phyloP scores from a whole-genome alignment of 1,140 invertebrate genomes.

The Drosophila virilis region DNA sequence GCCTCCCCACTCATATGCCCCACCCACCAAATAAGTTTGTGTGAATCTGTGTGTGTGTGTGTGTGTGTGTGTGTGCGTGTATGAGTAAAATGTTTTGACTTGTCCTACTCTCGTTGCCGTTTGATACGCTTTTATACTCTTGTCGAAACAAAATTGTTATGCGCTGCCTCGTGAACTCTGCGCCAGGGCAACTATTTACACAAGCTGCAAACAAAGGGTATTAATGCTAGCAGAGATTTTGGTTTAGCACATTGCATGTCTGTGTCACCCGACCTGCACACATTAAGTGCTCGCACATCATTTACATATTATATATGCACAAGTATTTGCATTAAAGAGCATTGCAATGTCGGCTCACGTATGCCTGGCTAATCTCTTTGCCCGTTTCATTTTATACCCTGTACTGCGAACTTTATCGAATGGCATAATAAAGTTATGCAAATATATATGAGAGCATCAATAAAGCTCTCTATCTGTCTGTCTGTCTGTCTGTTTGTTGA shows the following conservation, averaged over 20 bases:
- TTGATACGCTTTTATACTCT: slow-evolving; percentile 37
- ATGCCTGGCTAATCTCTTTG: slow-evolving; percentile 3
- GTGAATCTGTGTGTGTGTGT: neutral
- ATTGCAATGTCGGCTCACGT: neutral
- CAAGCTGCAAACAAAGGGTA: slow-evolving; percentile 24
- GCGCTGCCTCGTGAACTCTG: slow-evolving; percentile 36
- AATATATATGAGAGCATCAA: slow-evolving; percentile 25
- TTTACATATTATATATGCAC: neutral
- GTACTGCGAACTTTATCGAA: slow-evolving; percentile 8
- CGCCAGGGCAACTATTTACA: slow-evolving; percentile 15
- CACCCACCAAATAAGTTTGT: neutral
- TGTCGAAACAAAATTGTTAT: slow-evolving; percentile 29
- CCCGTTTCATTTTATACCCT: slow-evolving; percentile 17
- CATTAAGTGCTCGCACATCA: slow-evolving; percentile 11
- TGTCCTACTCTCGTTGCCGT: slow-evolving; percentile 47
- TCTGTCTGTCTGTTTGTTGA: neutral
- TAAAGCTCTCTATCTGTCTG: neutral
- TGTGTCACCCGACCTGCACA: slow-evolving; percentile 1
- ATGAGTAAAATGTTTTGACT: slow-evolving; percentile 59
- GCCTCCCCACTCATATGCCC: slow-evolving; percentile 19
- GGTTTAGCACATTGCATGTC: slow-evolving; percentile 27
- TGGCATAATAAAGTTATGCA: slow-evolving; percentile 25
- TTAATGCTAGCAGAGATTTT: slow-evolving; percentile 29
- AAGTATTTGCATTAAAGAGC: slow-evolving; percentile 5
- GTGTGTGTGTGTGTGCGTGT: slow-evolving; percentile 5